These are phyloP conservation scores for Columbina picui DNA, from an alignment of 2,113 vertebrate species.

Conservation along the genomic window DNA sequence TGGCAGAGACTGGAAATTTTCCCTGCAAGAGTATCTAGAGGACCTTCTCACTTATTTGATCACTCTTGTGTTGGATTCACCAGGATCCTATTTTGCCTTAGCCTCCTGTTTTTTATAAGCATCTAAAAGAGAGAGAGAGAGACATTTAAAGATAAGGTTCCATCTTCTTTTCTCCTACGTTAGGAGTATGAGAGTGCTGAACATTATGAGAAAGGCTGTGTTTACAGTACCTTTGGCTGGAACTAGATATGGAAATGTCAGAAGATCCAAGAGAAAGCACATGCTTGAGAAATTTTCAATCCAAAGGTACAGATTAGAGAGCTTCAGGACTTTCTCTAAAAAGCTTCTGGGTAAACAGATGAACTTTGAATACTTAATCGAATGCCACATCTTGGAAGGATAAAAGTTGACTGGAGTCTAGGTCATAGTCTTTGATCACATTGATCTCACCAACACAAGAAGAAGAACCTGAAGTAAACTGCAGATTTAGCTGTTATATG, in stretches of 20 bases:
- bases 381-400: background rate
- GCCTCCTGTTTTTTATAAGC: background rate
- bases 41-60: background rate
- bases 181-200: background rate
- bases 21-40: background rate
- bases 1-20: background rate
- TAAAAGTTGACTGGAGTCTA: background rate
- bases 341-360: background rate
- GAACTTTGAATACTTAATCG: background rate
- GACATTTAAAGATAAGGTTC: background rate
- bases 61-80: background rate
- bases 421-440: background rate
- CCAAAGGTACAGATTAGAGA: background rate
- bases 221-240: background rate
- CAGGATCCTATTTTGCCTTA: background rate
- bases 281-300: background rate
- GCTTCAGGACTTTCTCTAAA: background rate
- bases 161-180: background rate
- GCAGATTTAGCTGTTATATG: background rate
- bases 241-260: slow-evolving; percentile 1
- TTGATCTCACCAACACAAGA: background rate
- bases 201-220: background rate
- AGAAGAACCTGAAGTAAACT: background rate
- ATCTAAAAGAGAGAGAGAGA: background rate
- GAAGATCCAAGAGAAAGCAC: background rate